phyloP scores from a whole-genome alignment of 2,797 vertebrate species.

The Acrossocheilus wenchowensis region DNA sequence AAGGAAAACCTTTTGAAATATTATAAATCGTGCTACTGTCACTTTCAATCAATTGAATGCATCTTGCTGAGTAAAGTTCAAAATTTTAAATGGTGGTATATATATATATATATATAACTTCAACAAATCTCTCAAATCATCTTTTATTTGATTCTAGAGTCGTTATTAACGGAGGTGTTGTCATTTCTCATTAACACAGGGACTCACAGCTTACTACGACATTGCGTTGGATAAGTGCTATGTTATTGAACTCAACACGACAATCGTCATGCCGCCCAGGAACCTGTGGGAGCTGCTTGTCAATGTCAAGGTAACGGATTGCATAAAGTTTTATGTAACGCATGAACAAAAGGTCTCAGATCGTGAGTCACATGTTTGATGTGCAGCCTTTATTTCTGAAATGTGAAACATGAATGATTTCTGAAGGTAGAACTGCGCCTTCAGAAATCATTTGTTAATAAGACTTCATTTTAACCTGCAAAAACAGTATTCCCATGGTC shows the following conservation, averaged over 20 bases:
- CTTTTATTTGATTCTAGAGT: neutral
- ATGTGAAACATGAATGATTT: neutral
- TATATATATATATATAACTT: neutral
- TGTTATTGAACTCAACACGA: slow-evolving; percentile 92
- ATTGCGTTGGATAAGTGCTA: slow-evolving; percentile 93
- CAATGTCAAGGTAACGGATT: slow-evolving; percentile 87
- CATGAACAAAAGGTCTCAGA: neutral
- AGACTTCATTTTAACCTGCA: neutral
- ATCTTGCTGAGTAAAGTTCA: neutral
- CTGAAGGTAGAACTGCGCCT: neutral
- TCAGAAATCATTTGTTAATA: neutral
- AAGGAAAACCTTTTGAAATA: neutral
- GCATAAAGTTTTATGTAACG: neutral
- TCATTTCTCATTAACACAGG: slow-evolving; percentile 70
- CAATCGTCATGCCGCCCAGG: slow-evolving; percentile 89
- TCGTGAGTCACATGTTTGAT: neutral
- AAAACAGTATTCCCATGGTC: neutral
- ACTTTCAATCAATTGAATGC: neutral
- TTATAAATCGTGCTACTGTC: neutral
- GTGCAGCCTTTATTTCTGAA: neutral
- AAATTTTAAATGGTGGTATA: neutral
- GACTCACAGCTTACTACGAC: slow-evolving; percentile 93
- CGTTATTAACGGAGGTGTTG: slow-evolving; percentile 5
- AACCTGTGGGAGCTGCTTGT: slow-evolving; percentile 93
- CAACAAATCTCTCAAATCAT: neutral